Evolutionary conservation across 1,140 invertebrate species (phyloP), one percentile per base, ranked within the genome.

Genomic region (Meloidogyne hapla): DNA sequence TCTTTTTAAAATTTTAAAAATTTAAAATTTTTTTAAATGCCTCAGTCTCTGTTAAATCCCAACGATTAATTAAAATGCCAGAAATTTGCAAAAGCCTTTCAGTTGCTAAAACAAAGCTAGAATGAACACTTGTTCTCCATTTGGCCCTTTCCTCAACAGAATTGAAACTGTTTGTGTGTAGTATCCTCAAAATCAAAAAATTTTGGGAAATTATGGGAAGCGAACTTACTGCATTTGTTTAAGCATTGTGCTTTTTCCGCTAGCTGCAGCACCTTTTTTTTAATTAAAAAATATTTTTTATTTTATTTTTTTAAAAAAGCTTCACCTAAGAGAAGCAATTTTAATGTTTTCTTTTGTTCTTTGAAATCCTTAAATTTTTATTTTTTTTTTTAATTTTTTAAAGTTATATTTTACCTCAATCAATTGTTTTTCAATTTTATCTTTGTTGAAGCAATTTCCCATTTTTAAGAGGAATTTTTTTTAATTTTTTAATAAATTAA

Each of bases 141-240:
- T 40, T 40, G 12, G 18, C 5, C 18, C 64, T 28, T 40, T 66
- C 64, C 18, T 66, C 64, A 18, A 15, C 18, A 4, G 64, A 33
- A 28, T 66, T 66, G 64, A 66, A 66, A n/a, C 18, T 40, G 18
- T 66, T 66, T 40, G 64, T 40, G 18, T 66, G 64, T 18, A 66
- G 18, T 18, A 66, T 28, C 5, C 64, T 66, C 9, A 42, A 42
- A 10, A 42, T 8, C 9, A 1, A 42, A 42, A 42, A 10, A 42
- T 42, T n/a, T n/a, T n/a, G n/a, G n/a, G n/a, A n/a, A n/a, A n/a
- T n/a, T n/a, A n/a, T 10, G 40, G 13, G 40, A 42, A 42, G 2
- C 9, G 8, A 42, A 25, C 63, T 8, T 65, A 40, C 64, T 40
- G 26, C 64, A 66, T 66, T 21, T 66, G 64, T 21, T 66, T 66